A percentile compares a stretch with the other conserved stretches of the same genome.
Conservation (phyloP, 2,888 invertebrate genomes). For the Catocala fraxini region DNA sequence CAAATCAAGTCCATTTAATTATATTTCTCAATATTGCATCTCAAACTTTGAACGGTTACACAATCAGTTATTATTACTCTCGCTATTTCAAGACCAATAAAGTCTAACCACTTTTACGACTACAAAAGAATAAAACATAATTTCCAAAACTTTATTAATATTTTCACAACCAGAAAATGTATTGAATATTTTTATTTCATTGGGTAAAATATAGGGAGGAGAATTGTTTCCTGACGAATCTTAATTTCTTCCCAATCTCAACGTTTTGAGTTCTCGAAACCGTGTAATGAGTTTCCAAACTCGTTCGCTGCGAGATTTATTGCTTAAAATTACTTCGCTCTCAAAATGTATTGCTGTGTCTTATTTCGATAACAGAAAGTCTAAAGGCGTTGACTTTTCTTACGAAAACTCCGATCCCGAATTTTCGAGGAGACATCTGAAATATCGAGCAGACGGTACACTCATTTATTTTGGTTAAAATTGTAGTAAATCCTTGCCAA, state of each 20-base stretch:
- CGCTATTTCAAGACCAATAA: not conserved
- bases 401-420: conserved; percentile 4
- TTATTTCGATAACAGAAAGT: conserved; percentile 34
- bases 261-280: conserved; percentile 50
- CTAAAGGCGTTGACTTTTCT: conserved; percentile 28
- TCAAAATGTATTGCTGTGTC: conserved; percentile 47
- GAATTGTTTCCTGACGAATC: conserved; percentile 45
- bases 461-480: too few relatives aligned
- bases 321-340: conserved; percentile 43
- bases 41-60: not conserved
- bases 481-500: not conserved
- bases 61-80: not conserved
- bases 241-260: conserved; percentile 49
- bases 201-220: conserved; percentile 25
- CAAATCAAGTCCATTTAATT: not conserved
- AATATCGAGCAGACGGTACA: too few relatives aligned
- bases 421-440: conserved; percentile 6
- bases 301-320: conserved; percentile 42
- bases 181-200: conserved; percentile 11
- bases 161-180: conserved; percentile 1
- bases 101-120: conserved; percentile 1
- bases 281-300: conserved; percentile 57
- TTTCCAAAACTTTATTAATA: conserved; percentile 12
- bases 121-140: conserved; percentile 3
- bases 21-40: not conserved